A percentile compares a stretch with the other conserved stretches of the same genome.
Evolutionary conservation across 2,113 vertebrate genomes (phyloP).

Genomic region (Hyperopisus bebe): DNA sequence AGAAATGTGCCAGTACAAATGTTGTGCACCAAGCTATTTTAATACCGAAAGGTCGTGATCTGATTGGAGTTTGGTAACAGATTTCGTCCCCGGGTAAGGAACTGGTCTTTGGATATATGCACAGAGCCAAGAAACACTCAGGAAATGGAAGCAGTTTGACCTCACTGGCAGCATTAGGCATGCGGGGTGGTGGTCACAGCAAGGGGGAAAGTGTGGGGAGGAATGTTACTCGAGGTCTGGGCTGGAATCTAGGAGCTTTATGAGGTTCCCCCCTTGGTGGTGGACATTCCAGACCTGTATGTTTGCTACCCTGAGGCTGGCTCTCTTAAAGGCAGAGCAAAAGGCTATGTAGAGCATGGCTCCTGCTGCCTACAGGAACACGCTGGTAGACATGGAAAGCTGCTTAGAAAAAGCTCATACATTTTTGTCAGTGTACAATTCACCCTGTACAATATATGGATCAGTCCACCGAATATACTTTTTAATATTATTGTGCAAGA

Average conservation of each 20-base stretch:
- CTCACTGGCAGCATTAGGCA: not conserved
- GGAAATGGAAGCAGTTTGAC: conserved; percentile 26
- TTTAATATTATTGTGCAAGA: not conserved
- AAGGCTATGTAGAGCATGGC: not conserved
- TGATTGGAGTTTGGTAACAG: conserved; percentile 8
- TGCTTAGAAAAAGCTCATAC: not conserved
- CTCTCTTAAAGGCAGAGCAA: conserved; percentile 32
- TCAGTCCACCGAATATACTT: not conserved
- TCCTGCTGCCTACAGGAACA: not conserved
- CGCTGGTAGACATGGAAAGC: not conserved
- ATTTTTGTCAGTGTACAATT: not conserved
- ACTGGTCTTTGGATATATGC: conserved; percentile 1
- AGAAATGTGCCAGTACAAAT: conserved; percentile 33
- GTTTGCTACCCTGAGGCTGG: conserved; percentile 34
- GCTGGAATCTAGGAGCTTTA: conserved; percentile 18
- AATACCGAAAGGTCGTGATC: conserved; percentile 24
- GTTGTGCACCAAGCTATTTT: conserved; percentile 28
- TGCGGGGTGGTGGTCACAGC: conserved; percentile 12
- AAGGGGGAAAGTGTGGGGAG: conserved; percentile 10
- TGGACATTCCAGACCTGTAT: conserved; percentile 37
- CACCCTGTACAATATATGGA: not conserved
- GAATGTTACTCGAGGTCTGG: conserved; percentile 32
- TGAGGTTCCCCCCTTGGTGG: conserved; percentile 28
- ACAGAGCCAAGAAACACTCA: conserved; percentile 7
- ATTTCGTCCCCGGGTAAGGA: conserved; percentile 7